These are phyloP conservation scores for Lutjanus erythropterus DNA, from an alignment of 2,113 vertebrate genomes.

Conservation along the genomic window DNA sequence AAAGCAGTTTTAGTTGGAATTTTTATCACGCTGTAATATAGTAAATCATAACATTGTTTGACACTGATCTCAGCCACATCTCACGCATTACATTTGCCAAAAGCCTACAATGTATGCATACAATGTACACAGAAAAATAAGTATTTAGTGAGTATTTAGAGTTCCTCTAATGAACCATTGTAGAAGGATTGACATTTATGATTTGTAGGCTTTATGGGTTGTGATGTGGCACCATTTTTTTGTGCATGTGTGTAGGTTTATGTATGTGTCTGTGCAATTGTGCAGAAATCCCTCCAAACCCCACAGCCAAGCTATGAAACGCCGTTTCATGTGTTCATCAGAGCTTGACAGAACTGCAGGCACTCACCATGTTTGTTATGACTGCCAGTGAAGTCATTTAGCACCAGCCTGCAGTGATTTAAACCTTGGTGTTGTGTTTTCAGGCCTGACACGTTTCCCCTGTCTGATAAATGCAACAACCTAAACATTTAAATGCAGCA, in stretches of 20 bases:
- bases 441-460: neutral
- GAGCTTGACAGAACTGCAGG: slow-evolving; percentile 55
- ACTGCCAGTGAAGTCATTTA: slow-evolving; percentile 50
- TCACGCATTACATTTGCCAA: slow-evolving; percentile 1
- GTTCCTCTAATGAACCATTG: neutral
- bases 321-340: slow-evolving; percentile 56
- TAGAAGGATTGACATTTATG: neutral
- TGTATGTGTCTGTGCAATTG: neutral
- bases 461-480: slow-evolving; percentile 18
- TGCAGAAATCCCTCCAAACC: slow-evolving; percentile 27
- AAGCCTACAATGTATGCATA: neutral
- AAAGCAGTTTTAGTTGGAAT: neutral
- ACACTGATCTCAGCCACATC: neutral
- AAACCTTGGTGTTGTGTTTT: neutral
- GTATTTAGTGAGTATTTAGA: neutral
- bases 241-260: neutral
- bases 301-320: slow-evolving; percentile 41
- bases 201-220: neutral
- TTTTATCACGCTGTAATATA: neutral
- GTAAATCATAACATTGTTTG: neutral
- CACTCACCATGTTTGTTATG: slow-evolving; percentile 31
- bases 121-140: neutral
- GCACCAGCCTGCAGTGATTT: slow-evolving; percentile 36
- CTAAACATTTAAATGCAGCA: slow-evolving; percentile 23
- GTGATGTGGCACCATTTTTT: neutral